Evolutionary conservation across 2,888 invertebrate species (phyloP), one percentile per base, ranked within the genome.

Genomic region (Caenorhabditis zanzibari): DNA sequence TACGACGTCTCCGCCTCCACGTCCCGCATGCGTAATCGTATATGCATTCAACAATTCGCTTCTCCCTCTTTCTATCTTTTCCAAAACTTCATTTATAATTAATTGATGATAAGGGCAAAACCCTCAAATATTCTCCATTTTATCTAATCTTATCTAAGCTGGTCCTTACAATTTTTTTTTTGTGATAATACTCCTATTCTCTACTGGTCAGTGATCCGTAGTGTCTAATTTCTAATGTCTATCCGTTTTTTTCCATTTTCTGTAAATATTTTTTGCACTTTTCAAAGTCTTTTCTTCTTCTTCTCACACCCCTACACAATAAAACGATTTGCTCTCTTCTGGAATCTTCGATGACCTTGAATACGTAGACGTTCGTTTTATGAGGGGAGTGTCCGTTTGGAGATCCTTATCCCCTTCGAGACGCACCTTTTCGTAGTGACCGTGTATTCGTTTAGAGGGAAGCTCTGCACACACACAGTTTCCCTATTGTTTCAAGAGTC

Each of bases 1-100:
- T 14, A 19, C 38, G 38, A 28, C 12, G 69, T 54, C 69, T 77
- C 47, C 61, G 68, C 61, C 77, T 52, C 68, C 52, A 24, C 26
- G n/a, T 32, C 32, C 47, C 47, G 44, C 47, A 54, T 56, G 77
- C 77, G 69, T 77, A 71, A 77, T 77, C 69, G 69, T 77, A 7
- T 47, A 77, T 71, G 77, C 71, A 77, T 71, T 77, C 71, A 58
- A 54, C n/a, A n/a, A n/a, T 38, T 69, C 32, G 52, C 69, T 47
- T 38, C 64, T 66, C 28, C 54, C 35, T 66, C 59, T 68, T 9
- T 32, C 10, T 56, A 22, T 16, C 16, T 59, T 47, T 64, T 56
- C 44, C 56, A 56, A 52, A 41, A 7, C 28, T 49, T 72, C 26
- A 26, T 44, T 64, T 35, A 41, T 56, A 41, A 47, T 52, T 24